phyloP scores from a whole-genome alignment of 2,113 vertebrate species.

The Rhadina sibilatrix region DNA sequence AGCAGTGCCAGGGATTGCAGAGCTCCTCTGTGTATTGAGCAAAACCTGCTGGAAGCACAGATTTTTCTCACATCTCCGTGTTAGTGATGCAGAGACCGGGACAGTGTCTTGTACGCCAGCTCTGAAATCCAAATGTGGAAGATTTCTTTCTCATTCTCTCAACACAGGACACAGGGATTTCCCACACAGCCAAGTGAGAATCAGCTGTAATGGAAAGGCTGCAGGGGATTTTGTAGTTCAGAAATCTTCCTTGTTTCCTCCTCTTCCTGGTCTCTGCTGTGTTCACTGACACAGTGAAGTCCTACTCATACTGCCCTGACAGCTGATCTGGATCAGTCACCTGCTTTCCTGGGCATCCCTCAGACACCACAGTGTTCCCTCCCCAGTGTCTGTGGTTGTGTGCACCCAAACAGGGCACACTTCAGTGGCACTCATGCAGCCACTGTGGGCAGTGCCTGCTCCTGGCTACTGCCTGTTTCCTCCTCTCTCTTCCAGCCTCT shows the following conservation, averaged over 20 bases:
- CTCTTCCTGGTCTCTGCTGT: neutral
- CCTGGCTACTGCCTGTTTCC: neutral
- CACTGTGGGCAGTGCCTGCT: neutral
- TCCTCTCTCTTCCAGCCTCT: neutral
- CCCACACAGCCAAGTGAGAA: neutral
- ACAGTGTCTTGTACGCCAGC: neutral
- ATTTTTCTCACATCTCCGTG: neutral
- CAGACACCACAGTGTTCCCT: fast-evolving
- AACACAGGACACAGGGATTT: neutral
- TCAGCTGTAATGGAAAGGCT: neutral
- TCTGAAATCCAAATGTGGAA: neutral
- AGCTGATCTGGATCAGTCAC: fast-evolving
- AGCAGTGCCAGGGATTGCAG: neutral
- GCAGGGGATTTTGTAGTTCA: neutral
- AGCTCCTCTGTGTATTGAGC: neutral
- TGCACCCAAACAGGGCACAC: neutral
- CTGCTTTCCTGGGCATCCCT: neutral
- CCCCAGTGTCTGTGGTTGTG: fast-evolving
- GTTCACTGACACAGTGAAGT: fast-evolving
- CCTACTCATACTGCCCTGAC: neutral
- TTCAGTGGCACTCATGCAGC: neutral
- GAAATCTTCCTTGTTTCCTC: neutral
- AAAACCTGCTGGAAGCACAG: neutral
- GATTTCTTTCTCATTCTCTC: neutral
- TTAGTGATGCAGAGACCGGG: neutral